Evolutionary conservation across 2,797 vertebrate species (phyloP).

Genomic region (Pampus argenteus): DNA sequence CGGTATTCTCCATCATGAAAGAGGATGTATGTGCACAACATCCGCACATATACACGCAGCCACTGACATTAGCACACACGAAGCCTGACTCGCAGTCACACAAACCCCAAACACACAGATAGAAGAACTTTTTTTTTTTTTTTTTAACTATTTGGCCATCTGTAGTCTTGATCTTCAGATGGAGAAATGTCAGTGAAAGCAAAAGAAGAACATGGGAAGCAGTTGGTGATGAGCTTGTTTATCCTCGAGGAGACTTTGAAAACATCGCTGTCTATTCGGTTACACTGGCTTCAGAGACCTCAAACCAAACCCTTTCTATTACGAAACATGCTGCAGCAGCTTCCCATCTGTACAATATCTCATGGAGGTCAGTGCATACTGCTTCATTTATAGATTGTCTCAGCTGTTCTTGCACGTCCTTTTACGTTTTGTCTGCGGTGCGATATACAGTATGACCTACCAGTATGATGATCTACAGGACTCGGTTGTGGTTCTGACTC

Average conservation of each 20-base stretch:
- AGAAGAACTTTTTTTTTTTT: no score
- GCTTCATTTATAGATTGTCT: constrained; percentile 15
- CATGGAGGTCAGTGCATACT: constrained; percentile 11
- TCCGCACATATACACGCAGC: constrained; percentile 1
- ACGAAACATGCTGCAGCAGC: constrained; percentile 4
- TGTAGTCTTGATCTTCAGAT: constrained; percentile 57
- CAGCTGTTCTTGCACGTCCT: constrained; percentile 36
- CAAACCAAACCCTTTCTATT: neutral
- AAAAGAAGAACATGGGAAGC: constrained; percentile 41
- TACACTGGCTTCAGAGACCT: neutral
- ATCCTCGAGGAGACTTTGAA: constrained; percentile 27
- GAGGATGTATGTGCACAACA: constrained; percentile 39
- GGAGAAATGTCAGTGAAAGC: constrained; percentile 47
- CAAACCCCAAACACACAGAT: constrained; percentile 19
- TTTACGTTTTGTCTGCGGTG: constrained; percentile 13
- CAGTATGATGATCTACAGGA: constrained; percentile 16
- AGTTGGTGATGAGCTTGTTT: constrained; percentile 43
- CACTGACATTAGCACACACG: neutral
- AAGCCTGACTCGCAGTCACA: constrained; percentile 1
- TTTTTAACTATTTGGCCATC: constrained; percentile 59
- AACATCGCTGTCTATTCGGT: neutral
- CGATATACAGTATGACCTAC: neutral
- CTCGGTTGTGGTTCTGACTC: constrained; percentile 18
- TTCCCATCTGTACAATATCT: constrained; percentile 4
- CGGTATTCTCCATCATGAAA: constrained; percentile 22